A percentile compares a stretch with the other conserved stretches of the same genome.
Conservation (phyloP, 2,888 invertebrate genomes). For the Dimorphilus gyrociliatus region DNA sequence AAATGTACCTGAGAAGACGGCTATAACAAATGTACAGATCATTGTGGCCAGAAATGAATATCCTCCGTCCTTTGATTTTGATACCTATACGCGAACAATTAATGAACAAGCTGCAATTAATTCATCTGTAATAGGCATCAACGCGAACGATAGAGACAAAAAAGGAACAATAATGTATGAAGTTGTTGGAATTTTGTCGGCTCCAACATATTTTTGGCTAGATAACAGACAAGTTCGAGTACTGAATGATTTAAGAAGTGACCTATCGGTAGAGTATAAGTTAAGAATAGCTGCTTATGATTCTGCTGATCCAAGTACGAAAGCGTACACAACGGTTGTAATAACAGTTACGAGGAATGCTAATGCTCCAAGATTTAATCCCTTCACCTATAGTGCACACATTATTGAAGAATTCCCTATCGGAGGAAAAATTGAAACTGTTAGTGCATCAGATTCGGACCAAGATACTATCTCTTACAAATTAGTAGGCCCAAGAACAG, state of each 20-base stretch:
- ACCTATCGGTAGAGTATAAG: constrained; percentile 12
- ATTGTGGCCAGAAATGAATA: constrained; percentile 17
- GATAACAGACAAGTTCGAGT: too few species aligned
- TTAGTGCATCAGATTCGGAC: constrained; percentile 9
- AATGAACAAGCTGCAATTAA: constrained; percentile 15
- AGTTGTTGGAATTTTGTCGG: constrained; percentile 11
- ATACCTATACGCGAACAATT: constrained; percentile 10
- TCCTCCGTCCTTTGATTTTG: constrained; percentile 13
- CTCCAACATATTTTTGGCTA: constrained; percentile 12
- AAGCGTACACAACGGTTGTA: constrained; percentile 13
- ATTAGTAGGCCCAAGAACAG: not conserved
- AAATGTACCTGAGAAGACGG: constrained; percentile 16
- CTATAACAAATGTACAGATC: constrained; percentile 18
- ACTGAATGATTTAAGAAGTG: not conserved
- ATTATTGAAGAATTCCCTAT: constrained; percentile 11
- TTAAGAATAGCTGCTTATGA: constrained; percentile 19
- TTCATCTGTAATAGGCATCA: constrained; percentile 7
- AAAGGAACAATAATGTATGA: constrained; percentile 11
- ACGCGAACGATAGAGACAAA: constrained; percentile 8
- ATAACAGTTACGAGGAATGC: constrained; percentile 16
- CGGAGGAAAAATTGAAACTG: constrained; percentile 7
- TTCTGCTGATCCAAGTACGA: constrained; percentile 17
- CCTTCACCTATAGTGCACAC: constrained; percentile 6
- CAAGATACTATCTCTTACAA: too few species aligned
- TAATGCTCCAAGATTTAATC: constrained; percentile 10